phyloP scores from a whole-genome alignment of 2,888 invertebrate genomes.

The Orthosia incerta region DNA sequence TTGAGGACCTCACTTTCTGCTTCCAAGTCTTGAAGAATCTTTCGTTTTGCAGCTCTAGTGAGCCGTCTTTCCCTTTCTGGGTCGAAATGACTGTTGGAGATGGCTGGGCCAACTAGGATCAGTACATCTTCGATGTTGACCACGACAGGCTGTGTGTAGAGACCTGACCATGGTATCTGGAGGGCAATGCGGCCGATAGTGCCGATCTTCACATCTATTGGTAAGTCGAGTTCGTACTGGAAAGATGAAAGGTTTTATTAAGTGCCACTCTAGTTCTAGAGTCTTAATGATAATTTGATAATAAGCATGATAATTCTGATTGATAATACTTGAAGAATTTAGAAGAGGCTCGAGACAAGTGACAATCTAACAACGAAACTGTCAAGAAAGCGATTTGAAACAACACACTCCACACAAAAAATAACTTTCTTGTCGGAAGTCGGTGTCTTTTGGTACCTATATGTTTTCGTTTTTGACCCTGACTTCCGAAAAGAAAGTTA shows the following conservation, averaged over 20 bases:
- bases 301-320: too few relatives aligned
- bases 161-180: constrained; percentile 95
- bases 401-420: too few relatives aligned
- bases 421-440: too few relatives aligned
- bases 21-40: constrained; percentile 93
- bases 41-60: constrained; percentile 93
- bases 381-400: too few relatives aligned
- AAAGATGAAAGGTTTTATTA: constrained; percentile 69
- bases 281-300: too few relatives aligned
- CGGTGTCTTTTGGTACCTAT: too few relatives aligned
- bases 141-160: constrained; percentile 94
- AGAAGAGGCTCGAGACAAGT: too few relatives aligned
- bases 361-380: too few relatives aligned
- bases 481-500: too few relatives aligned
- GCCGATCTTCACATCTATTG: constrained; percentile 95
- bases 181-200: constrained; percentile 94
- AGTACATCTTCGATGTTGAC: constrained; percentile 95
- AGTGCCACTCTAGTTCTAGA: neutral
- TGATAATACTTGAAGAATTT: too few relatives aligned
- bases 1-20: constrained; percentile 91
- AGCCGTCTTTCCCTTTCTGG: constrained; percentile 94
- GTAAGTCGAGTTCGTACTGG: constrained; percentile 95
- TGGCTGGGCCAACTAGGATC: constrained; percentile 94
- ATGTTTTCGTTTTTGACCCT: too few relatives aligned
- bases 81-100: constrained; percentile 93